Percentiles rank a stretch among this genome's conserved stretches.
phyloP scores from a whole-genome alignment of 2,797 vertebrate species.

The Poliocrania exsul region DNA sequence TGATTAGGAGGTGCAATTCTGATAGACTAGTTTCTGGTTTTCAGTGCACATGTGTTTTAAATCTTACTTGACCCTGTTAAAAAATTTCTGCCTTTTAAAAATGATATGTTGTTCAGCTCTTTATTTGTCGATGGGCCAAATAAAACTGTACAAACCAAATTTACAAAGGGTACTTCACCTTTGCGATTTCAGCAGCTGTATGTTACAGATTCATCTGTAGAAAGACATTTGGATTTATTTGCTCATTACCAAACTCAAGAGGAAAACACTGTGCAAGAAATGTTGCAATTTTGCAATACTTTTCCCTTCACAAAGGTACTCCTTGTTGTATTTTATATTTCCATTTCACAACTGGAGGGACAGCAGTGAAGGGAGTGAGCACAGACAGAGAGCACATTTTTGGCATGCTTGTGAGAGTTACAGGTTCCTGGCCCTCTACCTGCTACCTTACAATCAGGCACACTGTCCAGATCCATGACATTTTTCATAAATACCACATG shows the following conservation, averaged over 20 bases:
- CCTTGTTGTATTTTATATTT: neutral
- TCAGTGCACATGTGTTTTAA: neutral
- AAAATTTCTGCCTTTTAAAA: neutral
- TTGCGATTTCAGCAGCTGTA: neutral
- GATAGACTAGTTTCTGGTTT: neutral
- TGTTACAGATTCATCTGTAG: neutral
- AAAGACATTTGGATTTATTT: neutral
- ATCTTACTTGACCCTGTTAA: neutral
- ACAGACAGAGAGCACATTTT: neutral
- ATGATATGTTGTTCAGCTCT: neutral
- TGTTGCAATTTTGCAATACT: neutral
- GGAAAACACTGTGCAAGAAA: neutral
- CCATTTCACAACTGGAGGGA: neutral
- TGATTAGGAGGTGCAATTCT: neutral
- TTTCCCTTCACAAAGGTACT: neutral
- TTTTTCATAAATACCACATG: neutral
- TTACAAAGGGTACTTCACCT: neutral
- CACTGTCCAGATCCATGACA: neutral
- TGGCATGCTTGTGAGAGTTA: neutral
- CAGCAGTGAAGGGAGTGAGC: fast-evolving
- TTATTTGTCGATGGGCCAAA: neutral
- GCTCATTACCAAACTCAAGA: neutral
- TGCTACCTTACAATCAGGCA: neutral
- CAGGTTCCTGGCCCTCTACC: neutral
- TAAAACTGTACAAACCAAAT: neutral